Conservation (phyloP, 2,113 vertebrate genomes). For the Centropus unirufus region DNA sequence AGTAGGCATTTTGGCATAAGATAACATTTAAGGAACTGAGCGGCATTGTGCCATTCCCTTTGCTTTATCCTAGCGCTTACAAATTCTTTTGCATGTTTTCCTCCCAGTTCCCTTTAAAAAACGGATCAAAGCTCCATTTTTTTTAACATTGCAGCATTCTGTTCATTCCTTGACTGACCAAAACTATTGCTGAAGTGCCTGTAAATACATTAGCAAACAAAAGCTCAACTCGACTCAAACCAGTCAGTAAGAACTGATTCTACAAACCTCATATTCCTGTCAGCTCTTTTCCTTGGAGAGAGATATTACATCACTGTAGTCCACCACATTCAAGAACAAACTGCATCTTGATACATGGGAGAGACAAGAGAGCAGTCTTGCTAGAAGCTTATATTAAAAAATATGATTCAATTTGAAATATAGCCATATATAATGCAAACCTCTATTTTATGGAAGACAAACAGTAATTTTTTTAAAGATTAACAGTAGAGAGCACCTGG, state of each 20-base stretch:
- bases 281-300: not conserved
- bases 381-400: not conserved
- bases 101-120: not conserved
- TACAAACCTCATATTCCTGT: not conserved
- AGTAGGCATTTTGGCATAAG: not conserved
- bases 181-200: slow-evolving; percentile 60
- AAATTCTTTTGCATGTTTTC: slow-evolving; percentile 1
- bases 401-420: not conserved
- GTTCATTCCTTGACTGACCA: slow-evolving; percentile 37
- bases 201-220: slow-evolving; percentile 10
- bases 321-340: not conserved
- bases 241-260: not conserved
- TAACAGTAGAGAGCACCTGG: not conserved
- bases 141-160: not conserved
- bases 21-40: slow-evolving; percentile 16
- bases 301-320: not conserved
- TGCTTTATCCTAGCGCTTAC: not conserved
- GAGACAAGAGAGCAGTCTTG: not conserved
- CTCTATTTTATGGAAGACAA: not conserved
- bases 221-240: not conserved
- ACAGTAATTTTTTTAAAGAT: not conserved
- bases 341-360: not conserved
- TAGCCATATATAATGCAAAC: not conserved
- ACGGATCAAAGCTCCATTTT: slow-evolving; percentile 5
- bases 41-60: not conserved